phyloP scores from a whole-genome alignment of 2,888 invertebrate species.

The Homarus gammarus region DNA sequence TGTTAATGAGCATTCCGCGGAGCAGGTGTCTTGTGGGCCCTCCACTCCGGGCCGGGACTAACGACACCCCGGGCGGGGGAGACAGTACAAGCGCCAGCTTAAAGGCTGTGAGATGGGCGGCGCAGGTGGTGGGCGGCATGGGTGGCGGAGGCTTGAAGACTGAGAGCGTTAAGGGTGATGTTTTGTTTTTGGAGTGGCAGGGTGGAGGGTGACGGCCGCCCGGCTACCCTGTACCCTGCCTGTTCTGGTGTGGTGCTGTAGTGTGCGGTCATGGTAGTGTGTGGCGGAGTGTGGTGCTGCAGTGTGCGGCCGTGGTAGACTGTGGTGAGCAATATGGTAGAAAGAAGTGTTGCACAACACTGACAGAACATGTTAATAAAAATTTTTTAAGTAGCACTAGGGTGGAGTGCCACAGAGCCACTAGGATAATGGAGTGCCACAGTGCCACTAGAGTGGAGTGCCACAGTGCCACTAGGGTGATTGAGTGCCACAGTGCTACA shows the following conservation, averaged over 20 bases:
- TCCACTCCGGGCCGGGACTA: neutral
- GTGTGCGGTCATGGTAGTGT: neutral
- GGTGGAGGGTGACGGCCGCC: neutral
- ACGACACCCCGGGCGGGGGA: constrained; percentile 12
- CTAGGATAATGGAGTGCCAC: no score
- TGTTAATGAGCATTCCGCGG: constrained; percentile 57
- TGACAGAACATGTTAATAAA: no score
- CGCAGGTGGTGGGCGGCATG: neutral
- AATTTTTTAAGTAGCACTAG: no score
- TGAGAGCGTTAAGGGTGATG: constrained; percentile 50
- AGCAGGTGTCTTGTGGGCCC: constrained; percentile 48
- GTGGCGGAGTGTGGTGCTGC: neutral
- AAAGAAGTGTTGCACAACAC: no score
- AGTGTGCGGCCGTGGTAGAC: no score
- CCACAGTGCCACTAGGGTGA: no score
- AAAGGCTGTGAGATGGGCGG: constrained; percentile 18
- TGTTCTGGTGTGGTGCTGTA: no score
- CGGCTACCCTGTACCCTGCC: no score
- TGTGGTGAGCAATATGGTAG: no score
- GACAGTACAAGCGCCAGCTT: constrained; percentile 2
- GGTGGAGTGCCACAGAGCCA: no score
- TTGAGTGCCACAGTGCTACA: no score
- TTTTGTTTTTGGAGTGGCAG: constrained; percentile 48
- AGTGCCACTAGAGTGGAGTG: no score
- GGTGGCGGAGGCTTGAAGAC: constrained; percentile 36